phyloP scores from a whole-genome alignment of 2,888 invertebrate species.

The Polyommatus iphigenia region DNA sequence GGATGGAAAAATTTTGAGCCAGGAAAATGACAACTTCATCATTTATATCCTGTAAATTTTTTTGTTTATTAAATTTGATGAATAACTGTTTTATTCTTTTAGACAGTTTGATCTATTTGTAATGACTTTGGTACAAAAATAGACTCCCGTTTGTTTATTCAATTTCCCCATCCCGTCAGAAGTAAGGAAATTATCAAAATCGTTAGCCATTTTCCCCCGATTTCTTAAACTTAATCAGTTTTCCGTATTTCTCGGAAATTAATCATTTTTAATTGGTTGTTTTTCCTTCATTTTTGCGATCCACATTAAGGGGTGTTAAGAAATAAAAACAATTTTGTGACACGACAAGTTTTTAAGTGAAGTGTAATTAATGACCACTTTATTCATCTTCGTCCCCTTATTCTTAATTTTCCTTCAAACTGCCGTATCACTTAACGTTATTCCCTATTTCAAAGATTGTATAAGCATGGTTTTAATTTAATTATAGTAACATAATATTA shows the following conservation, averaged over 20 bases:
- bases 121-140: not conserved
- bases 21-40: conserved; percentile 49
- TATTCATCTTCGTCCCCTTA: not conserved
- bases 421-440: not conserved
- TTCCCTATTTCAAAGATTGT: not conserved
- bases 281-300: not conserved
- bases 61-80: conserved; percentile 58
- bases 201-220: not conserved
- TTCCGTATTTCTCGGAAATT: not conserved
- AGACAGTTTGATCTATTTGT: not conserved
- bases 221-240: not conserved
- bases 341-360: conserved; percentile 72
- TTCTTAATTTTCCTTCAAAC: not conserved
- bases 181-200: not conserved
- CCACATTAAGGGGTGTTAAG: not conserved
- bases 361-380: conserved; percentile 36
- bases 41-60: conserved; percentile 55
- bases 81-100: not conserved
- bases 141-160: not conserved
- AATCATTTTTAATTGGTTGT: not conserved
- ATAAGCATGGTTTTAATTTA: too few species aligned
- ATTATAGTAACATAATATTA: too few species aligned
- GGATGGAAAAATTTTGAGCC: conserved; percentile 61
- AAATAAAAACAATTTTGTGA: not conserved
- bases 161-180: not conserved